Evolutionary conservation across 2,888 invertebrate species (phyloP).

Genomic region (Hydrotaea cyrtoneurina): DNA sequence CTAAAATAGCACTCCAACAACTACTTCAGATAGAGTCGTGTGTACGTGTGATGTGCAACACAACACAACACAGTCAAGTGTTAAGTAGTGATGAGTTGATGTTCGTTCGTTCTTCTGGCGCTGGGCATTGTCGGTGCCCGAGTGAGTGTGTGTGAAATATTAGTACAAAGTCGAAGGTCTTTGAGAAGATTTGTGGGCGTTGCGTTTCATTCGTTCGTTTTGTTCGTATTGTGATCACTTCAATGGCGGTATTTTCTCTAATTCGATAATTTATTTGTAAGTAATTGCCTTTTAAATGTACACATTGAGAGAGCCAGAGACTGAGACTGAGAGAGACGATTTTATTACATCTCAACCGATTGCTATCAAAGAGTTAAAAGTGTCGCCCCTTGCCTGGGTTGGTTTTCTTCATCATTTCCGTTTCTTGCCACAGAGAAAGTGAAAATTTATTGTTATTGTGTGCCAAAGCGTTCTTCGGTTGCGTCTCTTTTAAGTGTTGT

Average conservation of each 20-base stretch:
- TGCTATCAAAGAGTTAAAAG: slow-evolving; percentile 5
- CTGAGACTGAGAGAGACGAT: neutral
- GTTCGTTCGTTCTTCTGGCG: neutral
- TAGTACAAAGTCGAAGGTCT: neutral
- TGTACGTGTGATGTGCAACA: slow-evolving; percentile 1
- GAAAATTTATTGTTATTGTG: slow-evolving; percentile 61
- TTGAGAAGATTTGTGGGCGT: neutral
- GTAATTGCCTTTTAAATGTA: slow-evolving; percentile 28
- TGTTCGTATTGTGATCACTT: neutral
- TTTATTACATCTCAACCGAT: slow-evolving; percentile 19
- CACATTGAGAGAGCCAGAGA: neutral
- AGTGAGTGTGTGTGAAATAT: slow-evolving; percentile 32
- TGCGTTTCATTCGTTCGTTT: slow-evolving; percentile 9
- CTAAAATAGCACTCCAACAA: slow-evolving; percentile 15
- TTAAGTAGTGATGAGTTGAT: slow-evolving; percentile 33
- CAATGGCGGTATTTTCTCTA: slow-evolving; percentile 8
- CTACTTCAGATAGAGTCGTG: neutral
- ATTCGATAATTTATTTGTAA: slow-evolving; percentile 41
- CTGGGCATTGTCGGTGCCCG: neutral
- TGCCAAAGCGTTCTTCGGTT: slow-evolving; percentile 45
- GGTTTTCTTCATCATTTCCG: neutral
- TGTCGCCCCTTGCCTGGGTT: neutral
- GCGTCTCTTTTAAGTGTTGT: neutral
- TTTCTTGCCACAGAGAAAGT: neutral
- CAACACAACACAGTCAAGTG: slow-evolving; percentile 32